These are phyloP conservation scores for Netelia fuscicornis DNA, from an alignment of 2,888 invertebrate species.

Conservation along the genomic window DNA sequence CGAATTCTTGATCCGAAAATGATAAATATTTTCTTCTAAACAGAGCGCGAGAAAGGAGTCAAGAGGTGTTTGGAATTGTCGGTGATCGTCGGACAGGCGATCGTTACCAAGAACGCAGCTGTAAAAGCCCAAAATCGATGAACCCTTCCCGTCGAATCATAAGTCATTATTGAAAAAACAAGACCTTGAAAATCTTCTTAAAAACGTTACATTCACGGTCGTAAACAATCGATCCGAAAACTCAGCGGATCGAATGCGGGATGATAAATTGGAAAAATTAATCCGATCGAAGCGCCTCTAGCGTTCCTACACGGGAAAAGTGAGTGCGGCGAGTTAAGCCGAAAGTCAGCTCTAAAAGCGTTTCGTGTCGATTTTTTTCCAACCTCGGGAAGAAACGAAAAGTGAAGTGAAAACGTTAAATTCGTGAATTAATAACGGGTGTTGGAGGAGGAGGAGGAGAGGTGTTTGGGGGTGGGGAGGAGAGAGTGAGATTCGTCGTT, in stretches of 20 bases:
- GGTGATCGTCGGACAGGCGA: no score
- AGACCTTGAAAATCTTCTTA: no score
- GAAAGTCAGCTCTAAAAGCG: neutral
- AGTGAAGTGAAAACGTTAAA: slow-evolving; percentile 41
- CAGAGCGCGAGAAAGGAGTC: no score
- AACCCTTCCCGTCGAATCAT: no score
- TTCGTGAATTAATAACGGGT: slow-evolving; percentile 37
- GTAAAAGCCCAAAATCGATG: no score
- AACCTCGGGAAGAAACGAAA: neutral
- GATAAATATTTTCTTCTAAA: neutral
- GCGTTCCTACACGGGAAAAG: slow-evolving; percentile 9
- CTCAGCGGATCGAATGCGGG: slow-evolving; percentile 14
- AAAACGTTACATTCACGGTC: neutral
- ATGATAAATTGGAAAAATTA: neutral
- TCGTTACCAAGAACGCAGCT: no score
- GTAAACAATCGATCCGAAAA: neutral
- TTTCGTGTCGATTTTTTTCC: neutral
- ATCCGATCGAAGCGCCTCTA: neutral
- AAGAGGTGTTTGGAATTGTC: no score
- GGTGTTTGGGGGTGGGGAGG: slow-evolving; percentile 58
- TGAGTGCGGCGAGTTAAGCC: slow-evolving; percentile 10
- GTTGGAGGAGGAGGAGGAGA: neutral
- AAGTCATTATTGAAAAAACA: no score
- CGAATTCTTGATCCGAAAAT: neutral
- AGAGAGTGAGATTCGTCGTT: slow-evolving; percentile 65